These are phyloP conservation scores for Craniophora ligustri DNA, from an alignment of 2,888 invertebrate species.

Conservation along the genomic window DNA sequence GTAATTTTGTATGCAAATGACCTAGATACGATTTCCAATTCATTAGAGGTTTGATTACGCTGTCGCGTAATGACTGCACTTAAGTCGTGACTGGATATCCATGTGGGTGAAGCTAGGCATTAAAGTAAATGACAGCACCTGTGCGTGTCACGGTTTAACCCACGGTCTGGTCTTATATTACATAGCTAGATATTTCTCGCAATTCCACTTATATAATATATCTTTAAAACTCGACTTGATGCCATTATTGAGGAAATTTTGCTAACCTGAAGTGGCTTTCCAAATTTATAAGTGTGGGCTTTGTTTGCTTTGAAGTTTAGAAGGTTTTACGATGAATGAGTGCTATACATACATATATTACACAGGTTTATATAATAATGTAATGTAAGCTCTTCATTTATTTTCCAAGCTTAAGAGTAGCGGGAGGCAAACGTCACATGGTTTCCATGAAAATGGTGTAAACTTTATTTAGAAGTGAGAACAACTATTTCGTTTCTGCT, in stretches of 20 bases:
- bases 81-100: constrained; percentile 27
- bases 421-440: constrained; percentile 6
- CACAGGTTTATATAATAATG: not conserved
- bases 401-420: constrained; percentile 12
- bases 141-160: constrained; percentile 20
- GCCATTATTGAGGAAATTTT: not conserved
- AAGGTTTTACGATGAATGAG: not conserved
- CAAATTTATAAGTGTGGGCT: not conserved
- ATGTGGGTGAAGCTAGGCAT: constrained; percentile 22
- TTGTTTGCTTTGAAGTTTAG: not conserved
- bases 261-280: not conserved
- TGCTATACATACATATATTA: not conserved
- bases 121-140: constrained; percentile 32
- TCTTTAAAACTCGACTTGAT: too few relatives aligned
- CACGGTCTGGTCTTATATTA: constrained; percentile 5
- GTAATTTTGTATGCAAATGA: constrained; percentile 1
- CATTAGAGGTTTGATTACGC: constrained; percentile 29
- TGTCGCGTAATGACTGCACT: constrained; percentile 36
- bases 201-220: not conserved
- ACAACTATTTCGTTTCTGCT: not conserved
- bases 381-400: constrained; percentile 25
- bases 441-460: constrained; percentile 10
- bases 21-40: constrained; percentile 16
- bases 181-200: not conserved
- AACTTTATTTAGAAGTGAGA: constrained; percentile 15